Evolutionary conservation across 2,888 invertebrate genomes (phyloP), one percentile per base, ranked within the genome.

Genomic region (Sphaeridia pumilis): DNA sequence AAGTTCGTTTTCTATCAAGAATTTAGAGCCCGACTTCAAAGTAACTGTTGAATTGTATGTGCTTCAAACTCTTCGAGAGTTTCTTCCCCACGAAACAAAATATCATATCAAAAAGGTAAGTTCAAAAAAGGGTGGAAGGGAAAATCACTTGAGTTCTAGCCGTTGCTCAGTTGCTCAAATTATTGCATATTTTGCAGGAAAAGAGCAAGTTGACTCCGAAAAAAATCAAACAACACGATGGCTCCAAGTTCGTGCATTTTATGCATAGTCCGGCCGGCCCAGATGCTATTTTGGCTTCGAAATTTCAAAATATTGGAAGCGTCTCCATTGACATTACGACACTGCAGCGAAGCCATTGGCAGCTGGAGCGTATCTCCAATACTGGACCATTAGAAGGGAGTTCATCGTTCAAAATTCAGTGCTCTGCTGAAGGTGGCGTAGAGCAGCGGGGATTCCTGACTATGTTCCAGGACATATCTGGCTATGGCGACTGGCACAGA

Each of bases 401-500:
- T 3, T 74, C 93, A 3, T 80, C 81, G 68, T 78, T 95, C 77
- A 81, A 82, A 62, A 80, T 93, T 55, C 76, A 76, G 28, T 85
- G 84, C 60, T 78, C 82, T 67, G 74, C 85, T 64, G 78, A 86
- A 61, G 70, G 80, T 27, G 77, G 78, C 7, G 77, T 85, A 0
- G 81, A 83, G 64, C 82, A 89, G 72, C 77, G 81, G 53, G 93
- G 92, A 24, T 95, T 94, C 72, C 78, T 95, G 58, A 95, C 93
- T 0, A 89, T 95, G 78, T 97, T 92, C 73, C 92, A 94, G 70
- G 94, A 95, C 70, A 83, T 94, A 27, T 84, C 84, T 52, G 95
- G 95, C 0, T 83, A 92, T 61, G 95, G 94, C 2, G 89, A 93
- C 1, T 97, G 95, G 97, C 92, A 93, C 70, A 78, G 97, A 22